These are phyloP conservation scores for Malaclemys terrapin DNA, from an alignment of 2,113 vertebrate genomes.

Conservation along the genomic window DNA sequence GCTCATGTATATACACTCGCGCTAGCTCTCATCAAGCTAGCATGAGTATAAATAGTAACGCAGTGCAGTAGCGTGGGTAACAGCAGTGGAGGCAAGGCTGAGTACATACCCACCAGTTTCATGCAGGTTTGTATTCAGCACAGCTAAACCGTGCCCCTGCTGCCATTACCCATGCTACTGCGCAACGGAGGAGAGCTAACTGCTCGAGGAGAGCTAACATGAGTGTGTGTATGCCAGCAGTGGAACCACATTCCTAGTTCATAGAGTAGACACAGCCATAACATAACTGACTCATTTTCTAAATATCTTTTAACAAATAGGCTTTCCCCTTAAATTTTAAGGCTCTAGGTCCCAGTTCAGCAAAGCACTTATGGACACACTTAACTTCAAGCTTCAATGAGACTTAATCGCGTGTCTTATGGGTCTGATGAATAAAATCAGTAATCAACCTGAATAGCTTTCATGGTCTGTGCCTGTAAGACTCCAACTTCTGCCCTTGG, in stretches of 20 bases:
- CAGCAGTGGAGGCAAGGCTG: background rate
- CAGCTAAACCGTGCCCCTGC: background rate
- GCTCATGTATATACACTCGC: background rate
- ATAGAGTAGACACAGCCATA: background rate
- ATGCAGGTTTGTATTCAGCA: background rate
- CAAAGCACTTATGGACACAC: background rate
- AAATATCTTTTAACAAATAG: fast-evolving
- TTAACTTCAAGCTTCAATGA: background rate
- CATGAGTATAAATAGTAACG: background rate
- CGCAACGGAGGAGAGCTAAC: background rate
- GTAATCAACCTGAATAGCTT: background rate
- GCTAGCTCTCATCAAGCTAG: background rate
- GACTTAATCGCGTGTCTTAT: background rate
- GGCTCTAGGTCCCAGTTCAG: background rate
- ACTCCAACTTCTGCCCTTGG: background rate
- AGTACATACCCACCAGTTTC: background rate
- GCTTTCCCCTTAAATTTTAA: fast-evolving
- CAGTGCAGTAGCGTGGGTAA: background rate
- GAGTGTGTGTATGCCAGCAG: background rate
- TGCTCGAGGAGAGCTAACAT: background rate
- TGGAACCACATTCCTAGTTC: background rate
- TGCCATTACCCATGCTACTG: background rate
- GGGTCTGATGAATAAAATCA: background rate
- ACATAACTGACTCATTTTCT: background rate
- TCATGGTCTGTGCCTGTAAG: fast-evolving